These are phyloP conservation scores for Megamerina dolium DNA, from an alignment of 2,888 invertebrate genomes.

Conservation along the genomic window DNA sequence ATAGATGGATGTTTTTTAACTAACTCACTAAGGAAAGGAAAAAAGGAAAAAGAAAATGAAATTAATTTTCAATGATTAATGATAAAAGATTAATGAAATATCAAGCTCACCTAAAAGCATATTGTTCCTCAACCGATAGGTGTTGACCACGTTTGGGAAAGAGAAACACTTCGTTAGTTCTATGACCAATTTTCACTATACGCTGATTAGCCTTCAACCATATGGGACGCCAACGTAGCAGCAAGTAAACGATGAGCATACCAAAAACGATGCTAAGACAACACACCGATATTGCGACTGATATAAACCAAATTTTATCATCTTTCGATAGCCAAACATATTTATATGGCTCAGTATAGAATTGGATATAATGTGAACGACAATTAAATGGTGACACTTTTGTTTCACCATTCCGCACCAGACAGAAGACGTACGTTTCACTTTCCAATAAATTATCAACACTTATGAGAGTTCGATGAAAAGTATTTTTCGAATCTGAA, in stretches of 20 bases:
- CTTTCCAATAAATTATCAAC: not conserved
- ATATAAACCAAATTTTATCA: conserved; percentile 20
- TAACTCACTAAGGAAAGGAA: not conserved
- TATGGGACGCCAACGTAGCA: conserved; percentile 27
- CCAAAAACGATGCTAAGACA: conserved; percentile 26
- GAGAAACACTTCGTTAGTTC: conserved; percentile 22
- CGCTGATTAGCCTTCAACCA: conserved; percentile 26
- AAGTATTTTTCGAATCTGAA: not conserved
- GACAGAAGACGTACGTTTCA: conserved; percentile 29
- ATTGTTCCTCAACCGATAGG: not conserved
- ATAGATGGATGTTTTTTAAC: not conserved
- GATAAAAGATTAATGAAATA: too few relatives aligned
- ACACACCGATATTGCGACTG: conserved; percentile 20
- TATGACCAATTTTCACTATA: conserved; percentile 10
- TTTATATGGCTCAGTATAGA: too few relatives aligned
- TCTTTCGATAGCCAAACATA: conserved; percentile 27
- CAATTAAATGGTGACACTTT: conserved; percentile 32
- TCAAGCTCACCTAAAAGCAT: too few relatives aligned
- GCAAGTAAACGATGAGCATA: conserved; percentile 17
- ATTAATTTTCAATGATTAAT: too few relatives aligned
- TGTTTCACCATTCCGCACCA: conserved; percentile 17
- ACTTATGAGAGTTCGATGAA: not conserved
- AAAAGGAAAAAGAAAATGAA: too few relatives aligned
- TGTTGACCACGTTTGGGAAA: conserved; percentile 21
- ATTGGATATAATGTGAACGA: conserved; percentile 21